Conservation (phyloP, 1,140 invertebrate species). For the Drosophila ficusphila region DNA sequence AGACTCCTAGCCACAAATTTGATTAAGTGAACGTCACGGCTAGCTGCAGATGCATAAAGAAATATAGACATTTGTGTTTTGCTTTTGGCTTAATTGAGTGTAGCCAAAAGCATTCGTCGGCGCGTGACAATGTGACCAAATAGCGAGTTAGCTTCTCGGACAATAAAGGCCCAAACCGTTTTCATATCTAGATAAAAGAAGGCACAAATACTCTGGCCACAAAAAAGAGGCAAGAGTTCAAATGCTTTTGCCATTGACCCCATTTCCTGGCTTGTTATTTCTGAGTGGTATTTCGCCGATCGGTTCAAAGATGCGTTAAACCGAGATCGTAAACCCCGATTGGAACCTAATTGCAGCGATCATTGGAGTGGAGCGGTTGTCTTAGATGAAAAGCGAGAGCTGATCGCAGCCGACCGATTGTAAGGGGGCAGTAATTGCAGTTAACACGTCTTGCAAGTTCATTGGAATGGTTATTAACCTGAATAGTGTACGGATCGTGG, state of each 20-base stretch:
- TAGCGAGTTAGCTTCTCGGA: constrained; percentile 16
- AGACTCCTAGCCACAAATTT: constrained; percentile 25
- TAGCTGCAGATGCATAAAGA: constrained; percentile 9
- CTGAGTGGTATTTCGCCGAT: constrained; percentile 17
- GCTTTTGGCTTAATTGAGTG: constrained; percentile 53
- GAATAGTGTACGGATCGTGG: constrained; percentile 16
- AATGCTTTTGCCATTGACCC: constrained; percentile 80
- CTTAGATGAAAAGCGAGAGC: constrained; percentile 25
- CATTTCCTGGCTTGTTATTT: constrained; percentile 31
- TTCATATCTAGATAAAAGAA: constrained; percentile 20
- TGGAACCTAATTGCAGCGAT: constrained; percentile 62
- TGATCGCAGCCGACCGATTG: constrained; percentile 36
- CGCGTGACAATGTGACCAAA: constrained; percentile 71
- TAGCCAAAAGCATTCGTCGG: constrained; percentile 34
- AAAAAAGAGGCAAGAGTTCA: constrained; percentile 63
- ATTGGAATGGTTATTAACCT: constrained; percentile 39
- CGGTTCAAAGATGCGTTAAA: constrained; percentile 19
- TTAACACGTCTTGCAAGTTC: constrained; percentile 23
- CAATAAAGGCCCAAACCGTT: constrained; percentile 14
- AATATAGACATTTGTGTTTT: constrained; percentile 24
- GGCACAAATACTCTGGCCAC: constrained; percentile 8
- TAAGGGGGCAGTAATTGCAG: constrained; percentile 53
- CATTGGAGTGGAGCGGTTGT: constrained; percentile 10
- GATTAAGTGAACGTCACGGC: constrained; percentile 58
- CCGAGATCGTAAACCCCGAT: constrained; percentile 27